Evolutionary conservation across 2,797 vertebrate species (phyloP).

Genomic region (Gadopsis bispinosus): DNA sequence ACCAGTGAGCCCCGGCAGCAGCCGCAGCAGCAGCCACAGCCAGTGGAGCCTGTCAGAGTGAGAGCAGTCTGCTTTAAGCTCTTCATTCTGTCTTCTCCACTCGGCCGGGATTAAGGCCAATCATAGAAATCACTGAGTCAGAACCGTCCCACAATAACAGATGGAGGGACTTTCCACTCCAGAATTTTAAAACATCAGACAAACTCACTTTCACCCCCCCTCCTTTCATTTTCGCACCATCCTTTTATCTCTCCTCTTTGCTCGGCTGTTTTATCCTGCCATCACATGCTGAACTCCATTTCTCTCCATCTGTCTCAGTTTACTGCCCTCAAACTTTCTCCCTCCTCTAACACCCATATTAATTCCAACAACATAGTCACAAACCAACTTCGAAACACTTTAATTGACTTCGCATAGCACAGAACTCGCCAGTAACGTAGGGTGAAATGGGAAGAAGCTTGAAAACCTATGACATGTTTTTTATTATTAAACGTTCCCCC

Average conservation of each 20-base stretch:
- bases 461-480: constrained; percentile 47
- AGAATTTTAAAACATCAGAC: constrained; percentile 84
- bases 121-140: constrained; percentile 79
- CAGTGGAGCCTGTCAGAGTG: constrained; percentile 80
- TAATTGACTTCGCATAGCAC: constrained; percentile 64
- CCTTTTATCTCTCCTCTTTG: constrained; percentile 67
- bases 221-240: constrained; percentile 53
- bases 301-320: constrained; percentile 81
- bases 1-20: constrained; percentile 31
- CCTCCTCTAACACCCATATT: constrained; percentile 52
- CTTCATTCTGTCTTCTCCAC: constrained; percentile 81
- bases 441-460: constrained; percentile 34
- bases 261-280: constrained; percentile 73
- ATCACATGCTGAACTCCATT: constrained; percentile 74
- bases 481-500: constrained; percentile 28
- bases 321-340: constrained; percentile 72
- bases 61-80: constrained; percentile 84
- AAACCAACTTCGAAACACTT: constrained; percentile 67
- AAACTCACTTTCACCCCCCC: constrained; percentile 68
- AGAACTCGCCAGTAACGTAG: constrained; percentile 23
- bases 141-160: constrained; percentile 83
- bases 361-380: constrained; percentile 66
- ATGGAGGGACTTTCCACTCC: constrained; percentile 77
- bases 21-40: constrained; percentile 52
- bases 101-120: constrained; percentile 85